Evolutionary conservation across 23 tunicate species (phyloP).

Genomic region (Ascidia mentula): DNA sequence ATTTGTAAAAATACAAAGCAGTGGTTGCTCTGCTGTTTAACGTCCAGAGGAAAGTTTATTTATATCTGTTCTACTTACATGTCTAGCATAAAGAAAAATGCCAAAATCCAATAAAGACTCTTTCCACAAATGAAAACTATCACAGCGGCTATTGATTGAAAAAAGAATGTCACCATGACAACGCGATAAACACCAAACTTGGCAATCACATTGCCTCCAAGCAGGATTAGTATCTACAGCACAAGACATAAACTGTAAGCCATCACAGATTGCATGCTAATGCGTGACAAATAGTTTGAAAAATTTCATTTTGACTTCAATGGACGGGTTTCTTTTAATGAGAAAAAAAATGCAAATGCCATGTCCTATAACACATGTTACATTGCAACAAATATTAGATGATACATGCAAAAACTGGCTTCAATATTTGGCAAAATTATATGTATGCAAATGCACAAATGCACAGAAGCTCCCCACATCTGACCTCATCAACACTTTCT

Average conservation of each 20-base stretch:
- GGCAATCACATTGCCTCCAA: conserved; percentile 62
- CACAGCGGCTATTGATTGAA: conserved; percentile 50
- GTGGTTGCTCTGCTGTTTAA: background rate
- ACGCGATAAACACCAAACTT: conserved; percentile 68
- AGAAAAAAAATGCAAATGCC: too few relatives aligned
- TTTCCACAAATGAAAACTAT: conserved; percentile 44
- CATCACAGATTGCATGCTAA: background rate
- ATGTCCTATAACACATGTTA: too few relatives aligned
- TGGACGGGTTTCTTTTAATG: too few relatives aligned
- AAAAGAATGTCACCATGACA: conserved; percentile 53
- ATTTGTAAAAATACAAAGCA: too few relatives aligned
- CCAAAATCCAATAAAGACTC: conserved; percentile 31
- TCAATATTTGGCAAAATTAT: too few relatives aligned
- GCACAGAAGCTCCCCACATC: too few relatives aligned
- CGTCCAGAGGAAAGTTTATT: background rate
- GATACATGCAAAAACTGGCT: too few relatives aligned
- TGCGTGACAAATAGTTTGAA: too few relatives aligned
- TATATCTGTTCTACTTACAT: conserved; percentile 39
- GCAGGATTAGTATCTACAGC: conserved; percentile 41
- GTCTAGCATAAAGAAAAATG: conserved; percentile 71
- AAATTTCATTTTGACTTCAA: too few relatives aligned
- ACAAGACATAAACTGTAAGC: background rate
- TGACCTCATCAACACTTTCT: too few relatives aligned
- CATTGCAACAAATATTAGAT: too few relatives aligned
- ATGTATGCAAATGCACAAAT: too few relatives aligned